Conservation (phyloP, 1,140 invertebrate species). For the Euwallacea similis region DNA sequence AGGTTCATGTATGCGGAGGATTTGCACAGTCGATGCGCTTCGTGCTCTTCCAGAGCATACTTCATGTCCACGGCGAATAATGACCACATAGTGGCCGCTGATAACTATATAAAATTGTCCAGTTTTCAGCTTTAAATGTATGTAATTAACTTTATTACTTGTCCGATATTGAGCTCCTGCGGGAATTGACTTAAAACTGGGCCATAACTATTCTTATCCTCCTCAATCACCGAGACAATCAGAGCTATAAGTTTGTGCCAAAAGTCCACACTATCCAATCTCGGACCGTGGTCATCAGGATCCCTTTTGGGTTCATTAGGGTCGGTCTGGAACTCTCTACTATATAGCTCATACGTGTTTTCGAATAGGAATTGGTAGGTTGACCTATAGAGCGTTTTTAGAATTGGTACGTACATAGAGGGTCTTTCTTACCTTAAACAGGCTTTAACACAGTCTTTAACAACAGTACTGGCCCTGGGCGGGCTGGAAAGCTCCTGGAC, state of each 20-base stretch:
- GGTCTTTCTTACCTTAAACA: conserved; percentile 65
- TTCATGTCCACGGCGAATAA: conserved; percentile 98
- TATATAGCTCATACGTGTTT: conserved; percentile 95
- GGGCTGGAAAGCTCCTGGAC: conserved; percentile 98
- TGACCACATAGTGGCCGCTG: conserved; percentile 96
- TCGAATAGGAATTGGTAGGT: conserved; percentile 98
- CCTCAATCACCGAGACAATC: conserved; percentile 98
- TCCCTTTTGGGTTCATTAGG: conserved; percentile 85
- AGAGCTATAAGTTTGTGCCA: conserved; percentile 98
- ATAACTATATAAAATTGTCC: conserved; percentile 67
- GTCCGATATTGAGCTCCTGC: conserved; percentile 88
- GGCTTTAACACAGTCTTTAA: conserved; percentile 98
- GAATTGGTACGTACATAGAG: neutral
- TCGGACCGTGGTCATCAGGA: conserved; percentile 85
- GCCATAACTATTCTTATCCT: conserved; percentile 97
- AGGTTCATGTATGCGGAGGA: conserved; percentile 99
- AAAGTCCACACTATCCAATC: conserved; percentile 91
- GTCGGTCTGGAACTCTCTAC: conserved; percentile 89
- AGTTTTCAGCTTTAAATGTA: neutral
- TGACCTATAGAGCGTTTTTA: conserved; percentile 62
- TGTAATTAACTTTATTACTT: conserved; percentile 57
- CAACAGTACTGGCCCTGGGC: conserved; percentile 94
- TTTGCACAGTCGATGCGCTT: conserved; percentile 92
- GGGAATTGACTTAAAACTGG: conserved; percentile 98
- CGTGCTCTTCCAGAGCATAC: conserved; percentile 97